Evolutionary conservation across 1,140 invertebrate species (phyloP), one percentile per base, ranked within the genome.

Genomic region (Anastrepha ludens): DNA sequence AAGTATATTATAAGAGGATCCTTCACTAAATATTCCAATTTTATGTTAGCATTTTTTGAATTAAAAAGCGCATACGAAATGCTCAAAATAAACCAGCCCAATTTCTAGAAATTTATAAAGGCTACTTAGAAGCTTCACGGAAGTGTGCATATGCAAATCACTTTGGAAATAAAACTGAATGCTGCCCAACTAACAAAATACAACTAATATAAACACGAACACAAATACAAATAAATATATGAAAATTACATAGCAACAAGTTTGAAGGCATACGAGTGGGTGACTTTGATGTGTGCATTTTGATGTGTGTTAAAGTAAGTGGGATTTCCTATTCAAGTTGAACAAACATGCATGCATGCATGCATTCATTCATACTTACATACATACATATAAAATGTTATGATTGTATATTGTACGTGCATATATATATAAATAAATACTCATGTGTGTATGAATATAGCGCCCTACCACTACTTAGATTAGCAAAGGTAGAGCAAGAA

Each of bases 251-350:
- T 58, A 13, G 7, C 7, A 58, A 58, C 29, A 29, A 29, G 7
- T 58, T 11, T 39, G 39, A 41, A 41, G 8, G 39, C 65, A 39
- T 13, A n/a, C 65, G 65, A 13, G 4, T 41, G 11, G 29, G 7
- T 13, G n/a, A 65, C 9, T 5, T 65, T 39, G 29, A 39, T 65
- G 64, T 65, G 64, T 17, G 64, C 20, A 65, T 65, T 29, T 65
- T 65, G 64, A 65, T 65, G 44, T 44, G 67, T 70, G 41, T 70
- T 70, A 70, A 70, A 44, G 41, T 70, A 44, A 70, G 67, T 70
- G 41, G 67, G 67, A 70, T 70, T 70, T 70, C 67, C 67, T 70
- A 70, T 70, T 70, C 67, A 70, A 70, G 15, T 74, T 47, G 17
- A 11, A 47, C 47, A 29, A 29, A n/a, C 70, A 47, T 74, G 15